These are phyloP conservation scores for Eleutherodactylus coqui DNA, from an alignment of 2,797 vertebrate species.

Conservation along the genomic window DNA sequence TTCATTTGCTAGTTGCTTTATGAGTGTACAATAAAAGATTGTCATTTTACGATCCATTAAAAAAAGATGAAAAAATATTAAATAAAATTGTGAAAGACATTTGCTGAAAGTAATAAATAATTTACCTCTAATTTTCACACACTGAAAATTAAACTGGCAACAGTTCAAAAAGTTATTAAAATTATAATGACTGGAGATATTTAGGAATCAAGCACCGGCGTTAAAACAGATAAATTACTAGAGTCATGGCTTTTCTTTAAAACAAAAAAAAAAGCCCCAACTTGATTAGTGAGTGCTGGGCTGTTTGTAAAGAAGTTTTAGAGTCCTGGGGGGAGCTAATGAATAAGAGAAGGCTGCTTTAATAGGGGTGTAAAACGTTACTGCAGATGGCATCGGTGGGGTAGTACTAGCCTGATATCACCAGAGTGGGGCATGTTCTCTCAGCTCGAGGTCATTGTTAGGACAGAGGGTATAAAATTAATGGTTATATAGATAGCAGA, in stretches of 20 bases:
- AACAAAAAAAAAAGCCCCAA: slow-evolving; percentile 53
- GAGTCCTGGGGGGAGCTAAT: slow-evolving; percentile 26
- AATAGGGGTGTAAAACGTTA: neutral
- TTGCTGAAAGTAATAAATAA: slow-evolving; percentile 78
- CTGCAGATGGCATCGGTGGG: neutral
- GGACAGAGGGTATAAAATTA: neutral
- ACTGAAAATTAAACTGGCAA: slow-evolving; percentile 78
- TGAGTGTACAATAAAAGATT: slow-evolving; percentile 72
- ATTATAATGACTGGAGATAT: slow-evolving; percentile 71
- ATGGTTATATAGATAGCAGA: neutral
- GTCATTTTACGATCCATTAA: slow-evolving; percentile 76
- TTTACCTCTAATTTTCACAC: slow-evolving; percentile 74
- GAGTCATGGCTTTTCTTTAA: slow-evolving; percentile 34
- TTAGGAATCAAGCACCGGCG: slow-evolving; percentile 68
- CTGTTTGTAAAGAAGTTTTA: slow-evolving; percentile 53
- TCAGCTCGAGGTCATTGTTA: neutral
- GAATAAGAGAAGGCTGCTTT: slow-evolving; percentile 33
- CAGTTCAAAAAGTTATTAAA: slow-evolving; percentile 78
- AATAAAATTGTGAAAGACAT: slow-evolving; percentile 77
- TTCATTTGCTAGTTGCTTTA: slow-evolving; percentile 74
- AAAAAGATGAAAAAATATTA: slow-evolving; percentile 73
- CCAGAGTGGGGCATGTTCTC: neutral
- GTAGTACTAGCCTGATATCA: neutral
- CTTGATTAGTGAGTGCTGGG: slow-evolving; percentile 58
- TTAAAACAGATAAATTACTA: slow-evolving; percentile 66